These are phyloP conservation scores for Danio jaintianensis DNA, from an alignment of 2,797 vertebrate species.

Conservation along the genomic window DNA sequence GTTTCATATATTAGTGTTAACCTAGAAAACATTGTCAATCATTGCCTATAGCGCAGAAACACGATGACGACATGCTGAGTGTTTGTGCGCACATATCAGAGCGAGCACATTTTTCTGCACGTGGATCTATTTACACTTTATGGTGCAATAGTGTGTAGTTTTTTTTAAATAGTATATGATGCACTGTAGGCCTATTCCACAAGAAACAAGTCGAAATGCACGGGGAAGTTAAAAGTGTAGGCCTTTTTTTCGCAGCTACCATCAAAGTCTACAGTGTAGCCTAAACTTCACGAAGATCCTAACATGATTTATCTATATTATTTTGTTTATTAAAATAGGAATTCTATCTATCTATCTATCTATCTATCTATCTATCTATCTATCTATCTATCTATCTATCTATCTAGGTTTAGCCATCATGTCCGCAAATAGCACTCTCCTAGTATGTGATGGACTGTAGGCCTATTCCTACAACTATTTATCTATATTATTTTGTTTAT, in stretches of 20 bases:
- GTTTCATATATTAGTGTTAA: background rate
- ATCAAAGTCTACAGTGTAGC: background rate
- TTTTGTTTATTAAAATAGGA: background rate
- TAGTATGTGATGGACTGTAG: too few relatives aligned
- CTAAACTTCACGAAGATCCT: background rate
- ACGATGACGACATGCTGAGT: background rate
- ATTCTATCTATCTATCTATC: background rate
- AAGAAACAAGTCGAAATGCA: background rate
- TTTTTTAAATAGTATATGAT: background rate
- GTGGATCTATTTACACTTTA: slow-evolving; percentile 24
- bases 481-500: too few relatives aligned
- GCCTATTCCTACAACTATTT: too few relatives aligned
- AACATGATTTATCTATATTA: background rate
- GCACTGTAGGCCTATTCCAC: background rate
- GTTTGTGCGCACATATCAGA: slow-evolving; percentile 7
- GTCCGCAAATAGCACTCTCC: too few relatives aligned
- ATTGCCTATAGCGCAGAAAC: slow-evolving; percentile 10
- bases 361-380: background rate
- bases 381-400: background rate
- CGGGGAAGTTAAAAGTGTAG: background rate
- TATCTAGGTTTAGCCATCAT: too few relatives aligned
- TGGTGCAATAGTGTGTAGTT: background rate
- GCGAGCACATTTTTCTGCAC: background rate
- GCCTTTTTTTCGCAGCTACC: background rate
- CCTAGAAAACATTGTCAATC: background rate